These are phyloP conservation scores for Aphidoletes aphidimyza DNA, from an alignment of 2,888 invertebrate genomes.

Conservation along the genomic window DNA sequence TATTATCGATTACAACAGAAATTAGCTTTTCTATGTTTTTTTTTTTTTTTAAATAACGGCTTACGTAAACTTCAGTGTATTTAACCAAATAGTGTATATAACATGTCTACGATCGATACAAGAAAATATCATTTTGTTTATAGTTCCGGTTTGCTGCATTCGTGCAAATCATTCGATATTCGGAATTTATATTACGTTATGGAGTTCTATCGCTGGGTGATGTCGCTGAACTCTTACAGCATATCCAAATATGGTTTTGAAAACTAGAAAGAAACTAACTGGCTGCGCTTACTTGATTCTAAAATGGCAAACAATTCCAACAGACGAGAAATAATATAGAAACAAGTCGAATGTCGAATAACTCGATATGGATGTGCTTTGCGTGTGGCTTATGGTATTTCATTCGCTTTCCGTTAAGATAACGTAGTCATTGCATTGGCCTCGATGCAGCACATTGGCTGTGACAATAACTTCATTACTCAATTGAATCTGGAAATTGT, in stretches of 20 bases:
- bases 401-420: neutral
- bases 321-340: neutral
- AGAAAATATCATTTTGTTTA: neutral
- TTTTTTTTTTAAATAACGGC: neutral
- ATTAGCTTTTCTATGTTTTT: too few species aligned
- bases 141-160: neutral
- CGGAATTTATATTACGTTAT: too few species aligned
- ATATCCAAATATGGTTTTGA: constrained; percentile 26
- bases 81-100: neutral
- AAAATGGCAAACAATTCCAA: constrained; percentile 41
- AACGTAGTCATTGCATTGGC: constrained; percentile 36
- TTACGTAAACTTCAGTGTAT: neutral
- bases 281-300: neutral
- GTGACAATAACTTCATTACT: neutral
- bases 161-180: neutral
- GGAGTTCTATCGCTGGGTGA: neutral
- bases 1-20: too few species aligned
- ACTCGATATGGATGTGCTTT: constrained; percentile 37
- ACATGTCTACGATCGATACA: neutral
- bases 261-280: neutral
- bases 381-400: neutral
- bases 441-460: neutral
- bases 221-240: constrained; percentile 27
- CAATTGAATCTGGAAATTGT: neutral
- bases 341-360: neutral